Conservation (phyloP, 2,113 vertebrate genomes). For the Limanda limanda region DNA sequence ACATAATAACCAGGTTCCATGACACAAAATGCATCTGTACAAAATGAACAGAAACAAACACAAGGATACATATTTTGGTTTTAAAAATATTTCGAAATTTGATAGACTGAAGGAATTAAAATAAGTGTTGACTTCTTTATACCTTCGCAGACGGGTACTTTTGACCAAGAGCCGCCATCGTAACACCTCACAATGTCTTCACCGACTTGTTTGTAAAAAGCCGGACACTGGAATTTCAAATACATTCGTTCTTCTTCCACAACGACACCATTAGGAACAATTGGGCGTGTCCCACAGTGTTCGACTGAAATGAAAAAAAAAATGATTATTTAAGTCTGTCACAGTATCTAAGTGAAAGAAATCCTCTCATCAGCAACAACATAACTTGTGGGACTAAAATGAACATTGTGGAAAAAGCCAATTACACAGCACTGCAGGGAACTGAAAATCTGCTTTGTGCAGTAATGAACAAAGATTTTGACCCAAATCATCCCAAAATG, state of each 20-base stretch:
- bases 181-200: not conserved
- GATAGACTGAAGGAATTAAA: not conserved
- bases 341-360: not conserved
- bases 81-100: not conserved
- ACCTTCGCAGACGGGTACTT: slow-evolving; percentile 20
- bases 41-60: not conserved
- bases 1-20: accelerated
- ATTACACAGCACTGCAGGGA: not conserved
- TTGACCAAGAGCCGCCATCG: slow-evolving; percentile 2
- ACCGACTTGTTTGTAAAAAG: not conserved
- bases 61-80: not conserved
- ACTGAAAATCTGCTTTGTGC: not conserved
- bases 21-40: not conserved
- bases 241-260: accelerated
- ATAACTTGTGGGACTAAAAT: not conserved
- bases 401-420: not conserved
- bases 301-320: not conserved
- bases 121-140: not conserved
- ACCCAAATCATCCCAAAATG: too few relatives aligned
- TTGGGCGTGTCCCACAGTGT: accelerated
- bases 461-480: too few relatives aligned
- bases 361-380: not conserved
- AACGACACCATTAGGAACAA: not conserved
- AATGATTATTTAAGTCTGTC: not conserved
- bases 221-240: slow-evolving; percentile 8